Percentiles rank a stretch among this genome's conserved stretches.
These are phyloP conservation scores for Lacanobia oleracea DNA, from an alignment of 2,888 invertebrate genomes.

Conservation along the genomic window DNA sequence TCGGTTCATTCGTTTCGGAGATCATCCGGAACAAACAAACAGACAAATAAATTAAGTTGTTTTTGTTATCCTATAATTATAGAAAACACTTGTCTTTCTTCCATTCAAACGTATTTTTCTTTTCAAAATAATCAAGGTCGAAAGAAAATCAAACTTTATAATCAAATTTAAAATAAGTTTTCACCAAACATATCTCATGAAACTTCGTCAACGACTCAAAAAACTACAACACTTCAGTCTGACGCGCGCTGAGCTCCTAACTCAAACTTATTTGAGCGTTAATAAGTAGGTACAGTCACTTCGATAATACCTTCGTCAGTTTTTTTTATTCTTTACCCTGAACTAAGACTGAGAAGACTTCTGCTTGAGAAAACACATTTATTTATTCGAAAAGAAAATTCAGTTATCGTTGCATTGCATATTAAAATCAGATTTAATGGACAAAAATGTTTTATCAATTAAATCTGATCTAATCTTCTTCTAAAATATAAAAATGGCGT, in stretches of 20 bases:
- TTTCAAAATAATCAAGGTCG: not conserved
- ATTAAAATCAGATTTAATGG: too few relatives aligned
- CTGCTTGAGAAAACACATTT: not conserved
- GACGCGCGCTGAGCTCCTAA: constrained; percentile 18
- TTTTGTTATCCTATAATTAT: too few relatives aligned
- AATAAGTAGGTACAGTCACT: not conserved
- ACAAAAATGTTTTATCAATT: too few relatives aligned
- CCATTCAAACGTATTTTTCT: not conserved
- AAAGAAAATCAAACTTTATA: constrained; percentile 20
- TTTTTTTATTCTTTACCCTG: not conserved
- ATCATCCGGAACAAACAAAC: too few relatives aligned
- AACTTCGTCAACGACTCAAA: constrained; percentile 31
- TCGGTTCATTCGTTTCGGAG: too few relatives aligned
- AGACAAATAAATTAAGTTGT: too few relatives aligned
- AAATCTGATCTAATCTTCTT: too few relatives aligned
- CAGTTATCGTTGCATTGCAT: too few relatives aligned
- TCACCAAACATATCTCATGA: not conserved
- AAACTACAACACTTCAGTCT: constrained; percentile 2
- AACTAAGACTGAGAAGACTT: too few relatives aligned
- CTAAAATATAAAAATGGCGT: too few relatives aligned
- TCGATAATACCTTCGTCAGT: not conserved
- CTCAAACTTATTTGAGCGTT: constrained; percentile 33
- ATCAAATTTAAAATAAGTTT: constrained; percentile 27
- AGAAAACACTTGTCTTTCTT: too few relatives aligned
- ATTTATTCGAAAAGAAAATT: not conserved